A percentile compares a stretch with the other conserved stretches of the same genome.
These are phyloP conservation scores for Halichoeres trimaculatus DNA, from an alignment of 2,113 vertebrate species.

Conservation along the genomic window DNA sequence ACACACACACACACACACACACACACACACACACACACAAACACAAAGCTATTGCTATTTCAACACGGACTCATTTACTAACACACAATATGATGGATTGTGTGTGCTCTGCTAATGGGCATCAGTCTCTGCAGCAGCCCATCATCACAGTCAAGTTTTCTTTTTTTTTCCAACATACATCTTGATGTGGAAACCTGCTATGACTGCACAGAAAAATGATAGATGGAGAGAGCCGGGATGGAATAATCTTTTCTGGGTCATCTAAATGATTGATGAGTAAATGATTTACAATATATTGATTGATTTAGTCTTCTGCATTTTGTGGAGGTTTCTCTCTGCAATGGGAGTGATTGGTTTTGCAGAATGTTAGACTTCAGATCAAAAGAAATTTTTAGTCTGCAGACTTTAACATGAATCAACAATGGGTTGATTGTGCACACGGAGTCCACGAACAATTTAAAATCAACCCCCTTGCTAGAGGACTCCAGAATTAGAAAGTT, in stretches of 20 bases:
- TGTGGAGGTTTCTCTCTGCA: not conserved
- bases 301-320: not conserved
- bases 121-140: not conserved
- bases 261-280: not conserved
- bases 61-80: slow-evolving; percentile 11
- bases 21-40: not conserved
- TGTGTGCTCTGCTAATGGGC: not conserved
- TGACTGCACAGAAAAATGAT: not conserved
- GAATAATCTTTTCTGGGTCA: not conserved
- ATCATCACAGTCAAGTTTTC: slow-evolving; percentile 7
- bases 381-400: no score
- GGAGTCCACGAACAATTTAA: no score
- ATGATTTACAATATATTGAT: not conserved
- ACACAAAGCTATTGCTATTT: slow-evolving; percentile 12
- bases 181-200: not conserved
- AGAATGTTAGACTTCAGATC: no score
- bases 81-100: slow-evolving; percentile 8
- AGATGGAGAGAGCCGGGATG: not conserved
- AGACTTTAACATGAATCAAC: no score
- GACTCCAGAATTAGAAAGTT: no score
- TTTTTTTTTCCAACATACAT: not conserved
- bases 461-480: no score
- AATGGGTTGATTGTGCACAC: no score
- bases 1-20: not conserved
- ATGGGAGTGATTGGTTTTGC: no score